These are phyloP conservation scores for Meda fulgida DNA, from an alignment of 2,797 vertebrate genomes.

Conservation along the genomic window DNA sequence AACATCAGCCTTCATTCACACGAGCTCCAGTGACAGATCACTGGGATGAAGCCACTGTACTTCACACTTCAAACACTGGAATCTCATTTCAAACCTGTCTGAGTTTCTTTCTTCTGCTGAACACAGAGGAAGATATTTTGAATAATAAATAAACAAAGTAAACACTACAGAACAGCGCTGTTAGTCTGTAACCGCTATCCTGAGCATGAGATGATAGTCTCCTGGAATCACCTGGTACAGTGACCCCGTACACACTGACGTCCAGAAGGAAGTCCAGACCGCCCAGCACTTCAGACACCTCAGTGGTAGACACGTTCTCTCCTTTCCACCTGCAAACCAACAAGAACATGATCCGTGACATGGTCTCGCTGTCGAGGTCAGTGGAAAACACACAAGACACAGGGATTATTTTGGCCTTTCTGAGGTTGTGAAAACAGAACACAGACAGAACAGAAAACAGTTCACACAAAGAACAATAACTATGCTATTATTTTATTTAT, in stretches of 20 bases:
- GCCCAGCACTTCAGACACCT: slow-evolving; percentile 83
- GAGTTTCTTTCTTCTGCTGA: too few relatives aligned
- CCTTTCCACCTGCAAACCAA: slow-evolving; percentile 86
- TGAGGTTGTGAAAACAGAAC: not conserved
- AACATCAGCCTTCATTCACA: not conserved
- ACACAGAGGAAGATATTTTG: too few relatives aligned
- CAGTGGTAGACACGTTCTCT: slow-evolving; percentile 89
- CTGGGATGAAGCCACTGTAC: too few relatives aligned
- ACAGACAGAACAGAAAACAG: too few relatives aligned
- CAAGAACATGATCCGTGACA: not conserved
- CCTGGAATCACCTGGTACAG: slow-evolving; percentile 80
- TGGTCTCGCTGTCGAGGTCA: not conserved
- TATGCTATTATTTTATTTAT: too few relatives aligned
- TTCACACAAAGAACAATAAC: not conserved
- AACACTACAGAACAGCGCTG: not conserved
- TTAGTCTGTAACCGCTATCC: too few relatives aligned
- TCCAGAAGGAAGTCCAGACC: slow-evolving; percentile 84
- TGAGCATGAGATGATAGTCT: not conserved
- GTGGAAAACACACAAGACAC: not conserved
- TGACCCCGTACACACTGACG: slow-evolving; percentile 86
- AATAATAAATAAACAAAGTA: not conserved
- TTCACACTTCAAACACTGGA: too few relatives aligned
- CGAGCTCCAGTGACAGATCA: too few relatives aligned
- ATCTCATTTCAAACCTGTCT: too few relatives aligned
- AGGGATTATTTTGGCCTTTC: not conserved